A percentile compares a stretch with the other conserved stretches of the same genome.
phyloP scores from a whole-genome alignment of 2,888 invertebrate genomes.

The Drosophila anomalata region DNA sequence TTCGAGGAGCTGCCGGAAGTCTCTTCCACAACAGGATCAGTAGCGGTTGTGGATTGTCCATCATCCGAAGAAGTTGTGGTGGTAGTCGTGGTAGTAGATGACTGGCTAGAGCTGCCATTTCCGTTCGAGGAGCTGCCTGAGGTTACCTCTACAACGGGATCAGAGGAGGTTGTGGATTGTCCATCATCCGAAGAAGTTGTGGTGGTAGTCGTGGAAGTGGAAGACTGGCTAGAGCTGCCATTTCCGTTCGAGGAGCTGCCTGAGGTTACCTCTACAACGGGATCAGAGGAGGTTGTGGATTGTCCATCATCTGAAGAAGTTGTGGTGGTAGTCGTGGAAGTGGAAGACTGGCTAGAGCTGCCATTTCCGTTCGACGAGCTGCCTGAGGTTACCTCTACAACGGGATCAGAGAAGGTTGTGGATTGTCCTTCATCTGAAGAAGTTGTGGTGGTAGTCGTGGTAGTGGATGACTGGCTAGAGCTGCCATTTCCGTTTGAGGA shows the following conservation, averaged over 20 bases:
- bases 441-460: neutral
- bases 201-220: neutral
- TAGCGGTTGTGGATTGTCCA: neutral
- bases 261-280: neutral
- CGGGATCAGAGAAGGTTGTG: neutral
- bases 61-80: neutral
- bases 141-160: neutral
- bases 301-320: neutral
- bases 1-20: neutral
- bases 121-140: neutral
- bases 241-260: neutral
- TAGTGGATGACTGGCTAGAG: neutral
- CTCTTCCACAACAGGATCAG: neutral
- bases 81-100: neutral
- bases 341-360: neutral
- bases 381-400: neutral
- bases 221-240: neutral
- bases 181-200: neutral
- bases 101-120: neutral
- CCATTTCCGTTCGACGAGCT: neutral
- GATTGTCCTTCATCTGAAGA: neutral
- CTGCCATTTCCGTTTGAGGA: neutral
- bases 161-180: neutral
- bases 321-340: neutral
- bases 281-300: neutral